Evolutionary conservation across 2,797 vertebrate species (phyloP), one percentile per base, ranked within the genome.

Genomic region (Nyctalus aviator): DNA sequence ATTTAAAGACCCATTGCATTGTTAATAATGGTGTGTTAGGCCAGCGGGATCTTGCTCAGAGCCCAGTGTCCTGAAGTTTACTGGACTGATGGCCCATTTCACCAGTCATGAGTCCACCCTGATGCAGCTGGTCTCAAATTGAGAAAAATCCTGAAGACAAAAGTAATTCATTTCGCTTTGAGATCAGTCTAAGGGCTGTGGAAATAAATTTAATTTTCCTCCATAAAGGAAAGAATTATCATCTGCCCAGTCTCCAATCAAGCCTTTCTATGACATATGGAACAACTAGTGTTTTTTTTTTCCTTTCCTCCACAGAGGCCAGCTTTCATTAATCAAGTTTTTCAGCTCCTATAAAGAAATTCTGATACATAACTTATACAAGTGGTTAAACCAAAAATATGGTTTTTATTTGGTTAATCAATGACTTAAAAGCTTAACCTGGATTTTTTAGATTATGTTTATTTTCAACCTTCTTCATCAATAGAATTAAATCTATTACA

Each of bases 181-280:
- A 95, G 66, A 93, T 92, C 44, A 91, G 37, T 76, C 48, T 94
- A 88, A 90, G 73, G 85, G 17, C 30, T 90, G 10, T 69, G 78
- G 75, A 81, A 95, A 90, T 76, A 91, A 59, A 84, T 75, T 87
- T 66, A 72, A 62, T 88, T 93, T 96, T 94, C 84, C 30, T 83
- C 71, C 14, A 77, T 50, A 86, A 96, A 84, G 62, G 72, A 93
- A 95, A 97, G 64, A 94, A 94, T 92, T 95, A 75, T 32, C 78
- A 53, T 84, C 79, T 48, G 27, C 35, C 93, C 18, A n/a, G 55
- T 92, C 75, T 97, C 82, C 55, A 37, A 27, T 72, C 78, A 81
- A 94, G 37, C 5, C 72, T 92, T 93, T 94, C 87, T 73, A 71
- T 84, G 91, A 90, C 87, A 92, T 75, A 92, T 78, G 72, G 86